Evolutionary conservation across 2,888 invertebrate species (phyloP).

Genomic region (Drosophila subquinaria): DNA sequence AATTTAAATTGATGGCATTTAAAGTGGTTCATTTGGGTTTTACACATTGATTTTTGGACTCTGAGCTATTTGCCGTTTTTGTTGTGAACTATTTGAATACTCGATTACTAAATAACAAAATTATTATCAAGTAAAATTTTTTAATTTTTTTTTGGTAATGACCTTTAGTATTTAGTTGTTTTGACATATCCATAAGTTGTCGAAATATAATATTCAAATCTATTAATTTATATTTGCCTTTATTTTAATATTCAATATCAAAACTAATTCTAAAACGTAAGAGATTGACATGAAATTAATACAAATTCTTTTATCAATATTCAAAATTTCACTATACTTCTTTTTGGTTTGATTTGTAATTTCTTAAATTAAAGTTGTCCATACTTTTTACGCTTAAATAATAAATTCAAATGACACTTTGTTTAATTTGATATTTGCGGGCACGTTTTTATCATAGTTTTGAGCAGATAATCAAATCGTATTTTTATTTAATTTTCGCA

Average conservation of each 20-base stretch:
- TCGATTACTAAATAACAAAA: too few species aligned
- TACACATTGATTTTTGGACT: not conserved
- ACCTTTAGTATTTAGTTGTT: too few species aligned
- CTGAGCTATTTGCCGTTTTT: not conserved
- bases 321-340: not conserved
- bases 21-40: not conserved
- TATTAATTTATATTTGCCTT: not conserved
- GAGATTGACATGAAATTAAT: not conserved
- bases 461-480: not conserved
- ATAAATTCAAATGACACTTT: constrained; percentile 5
- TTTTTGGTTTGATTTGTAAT: too few species aligned
- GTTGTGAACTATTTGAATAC: not conserved
- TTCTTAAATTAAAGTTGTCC: not conserved
- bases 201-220: not conserved
- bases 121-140: too few species aligned
- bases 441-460: not conserved
- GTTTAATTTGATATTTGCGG: not conserved
- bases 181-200: not conserved
- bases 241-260: not conserved
- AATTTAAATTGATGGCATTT: constrained; percentile 62
- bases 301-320: not conserved
- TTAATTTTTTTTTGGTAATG: too few species aligned
- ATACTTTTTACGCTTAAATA: not conserved
- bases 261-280: not conserved
- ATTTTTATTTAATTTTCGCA: constrained; percentile 30